Evolutionary conservation across 1,140 invertebrate species (phyloP).

Genomic region (Drosophila ogumai): DNA sequence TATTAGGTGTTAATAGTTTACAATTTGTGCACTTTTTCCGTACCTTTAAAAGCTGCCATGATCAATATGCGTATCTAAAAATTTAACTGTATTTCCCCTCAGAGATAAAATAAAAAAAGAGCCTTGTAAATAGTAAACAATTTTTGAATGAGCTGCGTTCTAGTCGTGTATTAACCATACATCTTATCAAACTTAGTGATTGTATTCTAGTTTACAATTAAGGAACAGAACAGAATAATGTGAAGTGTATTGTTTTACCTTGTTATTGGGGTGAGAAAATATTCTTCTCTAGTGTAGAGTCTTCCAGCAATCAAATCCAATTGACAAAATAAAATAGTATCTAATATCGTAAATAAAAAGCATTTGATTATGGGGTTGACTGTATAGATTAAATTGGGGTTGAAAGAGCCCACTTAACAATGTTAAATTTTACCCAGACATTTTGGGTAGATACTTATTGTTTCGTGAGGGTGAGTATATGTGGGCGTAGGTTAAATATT

Average conservation of each 20-base stretch:
- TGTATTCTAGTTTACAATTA: conserved; percentile 74
- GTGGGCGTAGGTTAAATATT: conserved; percentile 34
- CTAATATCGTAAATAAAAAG: conserved; percentile 67
- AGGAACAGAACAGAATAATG: conserved; percentile 44
- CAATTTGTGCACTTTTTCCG: conserved; percentile 6
- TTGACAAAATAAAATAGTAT: conserved; percentile 69
- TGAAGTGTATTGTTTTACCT: conserved; percentile 1
- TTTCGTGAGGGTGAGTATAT: conserved; percentile 13
- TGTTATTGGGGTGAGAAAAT: neutral
- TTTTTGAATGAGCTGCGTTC: conserved; percentile 32
- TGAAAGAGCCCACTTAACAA: conserved; percentile 55
- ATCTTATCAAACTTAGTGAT: conserved; percentile 65
- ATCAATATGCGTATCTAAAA: neutral
- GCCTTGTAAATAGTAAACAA: conserved; percentile 54
- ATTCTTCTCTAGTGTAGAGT: conserved; percentile 2
- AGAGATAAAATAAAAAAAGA: neutral
- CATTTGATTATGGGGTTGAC: conserved; percentile 62
- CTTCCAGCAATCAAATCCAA: conserved; percentile 65
- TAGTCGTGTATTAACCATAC: conserved; percentile 40
- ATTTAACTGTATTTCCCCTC: conserved; percentile 2
- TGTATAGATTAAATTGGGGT: conserved; percentile 22
- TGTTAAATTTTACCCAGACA: conserved; percentile 68
- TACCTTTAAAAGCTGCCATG: neutral
- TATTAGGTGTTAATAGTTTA: conserved; percentile 18
- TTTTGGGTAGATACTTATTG: conserved; percentile 58